Evolutionary conservation across 1,140 invertebrate species (phyloP), one percentile per base, ranked within the genome.

Genomic region (Sweltsa coloradensis): DNA sequence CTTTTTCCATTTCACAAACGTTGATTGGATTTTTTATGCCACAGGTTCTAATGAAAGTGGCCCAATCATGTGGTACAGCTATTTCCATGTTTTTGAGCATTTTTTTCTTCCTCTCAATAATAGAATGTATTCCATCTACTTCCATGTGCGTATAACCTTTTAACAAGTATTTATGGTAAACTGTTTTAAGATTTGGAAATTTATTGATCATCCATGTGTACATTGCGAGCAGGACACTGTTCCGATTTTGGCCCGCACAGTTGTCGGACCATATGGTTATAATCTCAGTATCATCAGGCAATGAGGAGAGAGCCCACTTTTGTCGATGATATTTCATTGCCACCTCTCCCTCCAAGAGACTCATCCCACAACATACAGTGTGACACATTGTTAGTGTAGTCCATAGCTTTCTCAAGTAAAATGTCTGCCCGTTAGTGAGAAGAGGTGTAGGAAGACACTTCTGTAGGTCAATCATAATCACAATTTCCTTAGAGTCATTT

Each of bases 101-200:
- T 34, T 50, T 50, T 29, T 45, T 37, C 18, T 34, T 36, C 25
- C 43, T 48, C 29, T 50, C 42, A 34, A 48, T 50, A 24, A 47
- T 16, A 19, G 41, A 31, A 23, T 50, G 48, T 11, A 50, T 23
- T 18, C 21, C 25, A 36, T 50, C 48, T 11, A 29, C 48, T 36
- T 50, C 48, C 48, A 50, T 50, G 36, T 50, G 42, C 14, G 42
- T 50, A 25, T 50, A 43, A 21, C 48, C 48, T 26, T 25, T 29
- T 7, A 50, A 29, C 21, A 50, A 29, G 23, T 29, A 50, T 26
- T 50, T 50, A 36, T 50, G 48, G 37, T 34, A 45, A n/a, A 48
- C 27, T 19, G 34, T 22, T 23, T 46, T 36, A n/a, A 50, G 34
- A 36, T 36, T 46, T 47, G 41, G 42, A 13, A 23, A 24, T 23